Conservation (phyloP, 2,113 vertebrate genomes). For the Ceyx cyanopectus region DNA sequence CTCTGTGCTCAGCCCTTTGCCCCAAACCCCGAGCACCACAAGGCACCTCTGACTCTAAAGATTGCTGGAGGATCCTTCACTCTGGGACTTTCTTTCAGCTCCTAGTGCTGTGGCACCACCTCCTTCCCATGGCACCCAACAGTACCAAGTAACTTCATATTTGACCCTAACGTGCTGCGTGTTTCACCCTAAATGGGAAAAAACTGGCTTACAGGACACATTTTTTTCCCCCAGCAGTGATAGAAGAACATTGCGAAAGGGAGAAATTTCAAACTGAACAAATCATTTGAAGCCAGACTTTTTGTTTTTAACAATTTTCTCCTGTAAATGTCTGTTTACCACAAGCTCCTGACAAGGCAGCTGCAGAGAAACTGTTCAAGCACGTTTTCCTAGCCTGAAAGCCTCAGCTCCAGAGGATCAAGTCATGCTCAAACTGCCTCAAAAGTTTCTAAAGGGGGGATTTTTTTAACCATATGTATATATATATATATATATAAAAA, state of each 20-base stretch:
- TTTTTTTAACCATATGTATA: not conserved
- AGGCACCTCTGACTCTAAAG: not conserved
- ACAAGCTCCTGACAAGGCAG: slow-evolving; percentile 5
- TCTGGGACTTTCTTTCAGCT: not conserved
- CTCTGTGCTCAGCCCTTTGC: not conserved
- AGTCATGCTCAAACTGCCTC: not conserved
- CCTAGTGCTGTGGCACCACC: not conserved
- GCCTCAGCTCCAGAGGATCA: not conserved
- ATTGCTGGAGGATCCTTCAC: not conserved
- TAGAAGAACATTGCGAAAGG: not conserved
- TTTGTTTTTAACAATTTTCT: slow-evolving; percentile 7
- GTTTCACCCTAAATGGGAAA: not conserved
- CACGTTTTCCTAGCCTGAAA: not conserved
- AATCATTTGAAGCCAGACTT: not conserved
- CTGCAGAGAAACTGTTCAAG: not conserved
- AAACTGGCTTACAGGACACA: not conserved
- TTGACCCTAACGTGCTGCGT: not conserved
- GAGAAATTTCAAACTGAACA: not conserved
- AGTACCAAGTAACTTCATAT: not conserved
- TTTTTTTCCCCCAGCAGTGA: not conserved
- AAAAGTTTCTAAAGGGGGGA: not conserved
- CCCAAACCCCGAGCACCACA: not conserved
- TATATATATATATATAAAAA: too few species aligned
- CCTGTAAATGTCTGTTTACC: slow-evolving; percentile 7
- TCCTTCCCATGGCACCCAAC: not conserved